A percentile compares a stretch with the other conserved stretches of the same genome.
Conservation (phyloP, 2,113 vertebrate genomes). For the Seriola aureovittata region DNA sequence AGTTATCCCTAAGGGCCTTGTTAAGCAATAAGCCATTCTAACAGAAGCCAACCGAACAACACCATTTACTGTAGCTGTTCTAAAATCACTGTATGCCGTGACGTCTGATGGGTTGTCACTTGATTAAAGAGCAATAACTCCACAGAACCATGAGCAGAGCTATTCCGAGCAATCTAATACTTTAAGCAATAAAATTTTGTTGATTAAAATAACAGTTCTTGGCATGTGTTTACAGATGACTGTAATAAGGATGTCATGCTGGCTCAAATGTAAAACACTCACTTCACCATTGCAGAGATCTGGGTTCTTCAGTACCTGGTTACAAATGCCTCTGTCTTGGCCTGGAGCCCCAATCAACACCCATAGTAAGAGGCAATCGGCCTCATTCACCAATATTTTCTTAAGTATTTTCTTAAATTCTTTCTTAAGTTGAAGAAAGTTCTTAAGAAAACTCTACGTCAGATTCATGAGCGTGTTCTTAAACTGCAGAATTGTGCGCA, state of each 20-base stretch:
- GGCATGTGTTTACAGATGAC: neutral
- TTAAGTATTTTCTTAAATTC: no score
- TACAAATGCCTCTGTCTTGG: neutral
- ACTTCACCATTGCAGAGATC: neutral
- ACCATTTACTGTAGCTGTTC: slow-evolving; percentile 2
- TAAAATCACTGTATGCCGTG: slow-evolving; percentile 11
- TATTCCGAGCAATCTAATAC: neutral
- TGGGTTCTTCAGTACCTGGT: neutral
- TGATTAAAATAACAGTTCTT: neutral
- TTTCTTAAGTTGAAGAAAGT: no score
- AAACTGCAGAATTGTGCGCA: no score
- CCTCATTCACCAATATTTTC: no score
- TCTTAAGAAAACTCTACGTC: no score
- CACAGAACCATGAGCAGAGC: neutral
- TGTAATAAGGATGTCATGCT: neutral
- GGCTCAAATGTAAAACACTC: neutral
- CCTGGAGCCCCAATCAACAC: neutral
- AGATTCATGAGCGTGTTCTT: no score
- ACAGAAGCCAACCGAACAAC: neutral
- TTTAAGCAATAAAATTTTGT: slow-evolving; percentile 1
- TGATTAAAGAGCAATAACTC: slow-evolving; percentile 21
- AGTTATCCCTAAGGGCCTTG: neutral
- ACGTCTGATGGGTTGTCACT: neutral
- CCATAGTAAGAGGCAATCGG: neutral
- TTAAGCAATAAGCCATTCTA: slow-evolving; percentile 39